Conservation (phyloP, 1,140 invertebrate genomes). For the Ceratina australensis region DNA sequence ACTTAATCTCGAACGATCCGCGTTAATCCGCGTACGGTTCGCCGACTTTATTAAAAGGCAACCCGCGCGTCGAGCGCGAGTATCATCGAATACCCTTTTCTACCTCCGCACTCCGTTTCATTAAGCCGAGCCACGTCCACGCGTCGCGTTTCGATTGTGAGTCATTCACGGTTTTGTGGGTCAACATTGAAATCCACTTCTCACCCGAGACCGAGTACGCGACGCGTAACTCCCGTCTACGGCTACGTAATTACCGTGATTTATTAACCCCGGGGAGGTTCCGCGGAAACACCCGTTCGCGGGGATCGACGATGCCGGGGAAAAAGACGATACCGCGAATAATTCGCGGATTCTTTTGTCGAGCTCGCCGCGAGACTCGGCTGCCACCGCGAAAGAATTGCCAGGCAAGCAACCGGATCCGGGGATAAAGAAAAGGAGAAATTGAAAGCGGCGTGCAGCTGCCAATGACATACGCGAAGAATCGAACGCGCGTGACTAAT, state of each 20-base stretch:
- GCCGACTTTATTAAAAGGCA: background rate
- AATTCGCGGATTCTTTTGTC: background rate
- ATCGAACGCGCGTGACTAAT: constrained; percentile 15
- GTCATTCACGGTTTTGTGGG: constrained; percentile 43
- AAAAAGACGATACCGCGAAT: background rate
- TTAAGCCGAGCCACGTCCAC: background rate
- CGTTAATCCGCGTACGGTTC: background rate
- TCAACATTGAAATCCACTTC: constrained; percentile 47
- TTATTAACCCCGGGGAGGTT: constrained; percentile 7
- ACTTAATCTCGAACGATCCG: background rate
- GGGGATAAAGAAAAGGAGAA: background rate
- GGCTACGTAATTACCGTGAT: constrained; percentile 22
- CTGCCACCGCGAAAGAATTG: background rate
- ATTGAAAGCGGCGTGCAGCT: background rate
- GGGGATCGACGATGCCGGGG: constrained; percentile 8
- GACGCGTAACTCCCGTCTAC: constrained; percentile 1
- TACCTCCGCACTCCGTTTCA: background rate
- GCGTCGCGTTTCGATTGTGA: constrained; percentile 12
- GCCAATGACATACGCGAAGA: background rate
- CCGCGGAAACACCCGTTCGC: background rate
- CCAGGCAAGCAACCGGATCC: too few species aligned
- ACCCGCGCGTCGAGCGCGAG: too few species aligned
- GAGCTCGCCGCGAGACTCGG: too few species aligned
- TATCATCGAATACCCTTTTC: constrained; percentile 3
- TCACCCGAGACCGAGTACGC: constrained; percentile 2